A percentile compares a stretch with the other conserved stretches of the same genome.
These are phyloP conservation scores for Conger conger DNA, from an alignment of 2,113 vertebrate genomes.

Conservation along the genomic window DNA sequence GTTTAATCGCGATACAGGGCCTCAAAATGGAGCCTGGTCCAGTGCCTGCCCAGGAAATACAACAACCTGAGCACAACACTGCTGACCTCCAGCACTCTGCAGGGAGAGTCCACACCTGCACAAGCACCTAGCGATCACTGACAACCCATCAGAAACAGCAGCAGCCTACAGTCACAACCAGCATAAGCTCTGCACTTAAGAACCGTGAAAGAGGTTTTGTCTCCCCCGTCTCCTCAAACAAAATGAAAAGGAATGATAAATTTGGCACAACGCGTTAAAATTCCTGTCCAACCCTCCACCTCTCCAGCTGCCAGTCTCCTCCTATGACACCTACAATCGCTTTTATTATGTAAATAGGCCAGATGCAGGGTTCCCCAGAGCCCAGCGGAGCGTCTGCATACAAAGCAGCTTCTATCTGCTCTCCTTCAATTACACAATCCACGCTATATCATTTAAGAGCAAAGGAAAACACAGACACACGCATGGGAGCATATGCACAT, in stretches of 20 bases:
- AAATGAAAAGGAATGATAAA: conserved; percentile 5
- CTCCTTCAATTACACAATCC: conserved; percentile 43
- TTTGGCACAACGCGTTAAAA: conserved; percentile 23
- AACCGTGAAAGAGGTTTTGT: conserved; percentile 1
- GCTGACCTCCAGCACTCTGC: neutral
- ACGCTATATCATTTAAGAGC: conserved; percentile 49
- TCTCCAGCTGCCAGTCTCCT: conserved; percentile 40
- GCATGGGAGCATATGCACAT: too few species aligned
- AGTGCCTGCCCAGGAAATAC: neutral
- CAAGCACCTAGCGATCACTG: conserved; percentile 9
- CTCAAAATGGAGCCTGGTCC: neutral
- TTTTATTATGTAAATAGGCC: conserved; percentile 54
- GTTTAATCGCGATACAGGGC: neutral
- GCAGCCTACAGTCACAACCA: conserved; percentile 13
- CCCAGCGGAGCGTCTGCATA: conserved; percentile 49
- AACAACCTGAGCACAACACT: neutral
- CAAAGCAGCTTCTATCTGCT: conserved; percentile 58
- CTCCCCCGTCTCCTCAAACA: neutral
- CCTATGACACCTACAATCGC: conserved; percentile 42
- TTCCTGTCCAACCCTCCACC: conserved; percentile 38
- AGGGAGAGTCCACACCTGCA: neutral
- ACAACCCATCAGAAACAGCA: conserved; percentile 9
- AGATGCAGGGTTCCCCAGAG: conserved; percentile 41
- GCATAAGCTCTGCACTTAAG: neutral
- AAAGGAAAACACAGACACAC: conserved; percentile 26